Evolutionary conservation across 1,140 invertebrate species (phyloP), one percentile per base, ranked within the genome.

Genomic region (Ceratosolen solmsi): DNA sequence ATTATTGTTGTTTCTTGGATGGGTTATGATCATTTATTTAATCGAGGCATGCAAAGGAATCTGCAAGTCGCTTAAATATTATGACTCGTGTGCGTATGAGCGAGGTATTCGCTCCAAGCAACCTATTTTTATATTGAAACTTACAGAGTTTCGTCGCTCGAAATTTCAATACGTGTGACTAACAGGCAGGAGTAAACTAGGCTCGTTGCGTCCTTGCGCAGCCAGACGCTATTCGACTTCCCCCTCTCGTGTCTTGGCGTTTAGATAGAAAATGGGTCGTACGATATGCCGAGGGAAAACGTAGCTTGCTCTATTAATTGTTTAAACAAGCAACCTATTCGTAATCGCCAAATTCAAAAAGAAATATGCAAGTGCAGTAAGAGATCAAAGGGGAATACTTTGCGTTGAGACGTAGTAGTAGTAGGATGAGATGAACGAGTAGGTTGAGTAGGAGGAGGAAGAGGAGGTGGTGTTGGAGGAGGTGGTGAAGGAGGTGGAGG

Each of bases 261-360:
- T 13, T 41, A 3, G 41, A 30, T n/a, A 49, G 70, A 41, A 49
- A 71, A 71, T 49, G 41, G 70, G 70, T 71, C 70, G 70, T n/a
- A 49, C 36, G 33, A 38, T 17, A 68, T n/a, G 38, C 70, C 41
- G 30, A 4, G 51, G 58, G 38, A 20, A 51, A 72, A 41, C 49
- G 51, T 49, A 60, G 54, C 54, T 38, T 36, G 75, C 75, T n/a
- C n/a, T 78, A 78, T 78, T 78, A 68, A 78, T 78, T 78, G 49
- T 75, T 75, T 71, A 46, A 79, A 68, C 63, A 38, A 68, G 63
- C 33, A 33, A 49, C 38, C 30, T 38, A 71, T 71, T 71, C 70
- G 41, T 41, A 71, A 71, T 71, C 70, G 46, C 70, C 36, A 30
- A 71, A 30, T 41, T 22, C 25, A 4, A 25, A 27, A 20, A 41